Percentiles rank a stretch among this genome's conserved stretches.
Conservation (phyloP, 2,113 vertebrate species). For the Platysternon megacephalum region DNA sequence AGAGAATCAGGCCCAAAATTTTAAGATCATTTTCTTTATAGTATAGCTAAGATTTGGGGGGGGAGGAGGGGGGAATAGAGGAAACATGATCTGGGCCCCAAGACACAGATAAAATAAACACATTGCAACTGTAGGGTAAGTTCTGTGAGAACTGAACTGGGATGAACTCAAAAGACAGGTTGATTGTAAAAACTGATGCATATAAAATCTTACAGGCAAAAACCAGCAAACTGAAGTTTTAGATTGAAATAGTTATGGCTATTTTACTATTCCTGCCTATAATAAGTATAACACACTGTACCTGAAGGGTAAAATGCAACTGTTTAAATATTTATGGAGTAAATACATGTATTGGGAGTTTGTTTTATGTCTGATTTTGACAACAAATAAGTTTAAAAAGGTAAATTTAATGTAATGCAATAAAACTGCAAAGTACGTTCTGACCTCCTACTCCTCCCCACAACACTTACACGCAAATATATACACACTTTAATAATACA, state of each 20-base stretch:
- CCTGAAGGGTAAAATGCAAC: conserved; percentile 37
- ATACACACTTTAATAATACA: conserved; percentile 73
- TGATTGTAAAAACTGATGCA: background rate
- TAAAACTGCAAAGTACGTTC: conserved; percentile 61
- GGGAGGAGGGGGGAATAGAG: background rate
- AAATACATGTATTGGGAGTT: conserved; percentile 21
- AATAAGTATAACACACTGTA: background rate
- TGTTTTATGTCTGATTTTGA: conserved; percentile 64
- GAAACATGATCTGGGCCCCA: background rate
- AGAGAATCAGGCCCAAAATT: background rate
- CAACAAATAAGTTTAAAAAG: conserved; percentile 68
- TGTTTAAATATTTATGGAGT: conserved; percentile 69
- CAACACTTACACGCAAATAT: conserved; percentile 21
- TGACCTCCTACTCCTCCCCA: conserved; percentile 55
- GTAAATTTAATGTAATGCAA: conserved; percentile 64
- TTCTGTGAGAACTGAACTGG: background rate
- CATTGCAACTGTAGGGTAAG: fast-evolving
- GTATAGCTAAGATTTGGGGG: fast-evolving
- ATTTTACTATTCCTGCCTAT: conserved; percentile 5
- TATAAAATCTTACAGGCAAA: background rate
- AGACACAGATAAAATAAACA: background rate
- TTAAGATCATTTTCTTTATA: background rate
- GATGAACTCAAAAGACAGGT: background rate
- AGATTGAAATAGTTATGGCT: background rate
- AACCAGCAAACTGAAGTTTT: background rate